Base-by-base conservation (phyloP, 2,113 vertebrate genomes). In the Neolamprologus modestus region DNA sequence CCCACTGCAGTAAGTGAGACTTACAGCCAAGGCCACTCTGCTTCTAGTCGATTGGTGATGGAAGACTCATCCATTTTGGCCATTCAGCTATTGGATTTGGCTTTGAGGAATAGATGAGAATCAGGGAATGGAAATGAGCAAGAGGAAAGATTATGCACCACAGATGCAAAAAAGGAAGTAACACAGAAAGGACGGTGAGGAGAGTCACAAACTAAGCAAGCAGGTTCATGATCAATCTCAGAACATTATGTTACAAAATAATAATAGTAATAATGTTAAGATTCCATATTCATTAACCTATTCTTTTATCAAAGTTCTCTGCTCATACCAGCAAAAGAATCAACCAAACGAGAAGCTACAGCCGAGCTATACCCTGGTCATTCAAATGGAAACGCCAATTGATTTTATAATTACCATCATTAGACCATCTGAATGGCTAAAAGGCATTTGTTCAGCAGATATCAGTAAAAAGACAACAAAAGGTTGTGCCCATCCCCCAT, bases 11-110 rank as follows among this genome's bases (percentile, higher is more conserved):
- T 71, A 11, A 16, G 7, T 59, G 73, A 87, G 21, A 10, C 35
- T 26, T 73, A 31, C 13, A 53, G 57, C 26, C 57, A 81, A 68
- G 80, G 82, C 54, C 84, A 11, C 31, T n/a, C 40, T 14, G 79
- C 42, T 40, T 24, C 16, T 5, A 28, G 50, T 85, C 63, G 14
- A 91, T 57, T 17, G 31, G 82, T 84, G 47, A 53, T 66, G 85
- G 37, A 87, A 14, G n/a, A 33, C 40, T 82, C 40, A 4, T 86
- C 84, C 84, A 45, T 88, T 92, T 79, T 84, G 40, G n/a, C 42
- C 9, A 19, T 86, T 90, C 71, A 40, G 33, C 42, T 92, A 89
- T 91, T 84, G 89, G 89, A 94, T 93, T 89, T 91, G 82, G 80
- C 91, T 92, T 88, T 84, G 68, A 92, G 84, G 83, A 83, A 85